Base-by-base conservation (phyloP, 2,888 invertebrate species). In the Volucella zonaria region DNA sequence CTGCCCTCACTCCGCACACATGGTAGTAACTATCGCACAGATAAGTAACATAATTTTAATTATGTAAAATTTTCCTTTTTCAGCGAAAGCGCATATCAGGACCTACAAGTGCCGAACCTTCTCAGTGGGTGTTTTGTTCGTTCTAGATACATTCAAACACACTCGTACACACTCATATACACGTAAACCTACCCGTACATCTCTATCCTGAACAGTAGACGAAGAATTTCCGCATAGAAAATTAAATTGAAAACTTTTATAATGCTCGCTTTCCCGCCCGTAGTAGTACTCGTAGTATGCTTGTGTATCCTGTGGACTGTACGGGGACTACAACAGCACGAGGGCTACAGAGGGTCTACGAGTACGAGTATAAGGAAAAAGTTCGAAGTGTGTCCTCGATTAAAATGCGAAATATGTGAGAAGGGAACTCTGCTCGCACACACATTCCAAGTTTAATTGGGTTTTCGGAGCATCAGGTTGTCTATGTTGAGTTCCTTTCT, bases 161-260 rank as follows among this genome's bases (percentile, higher is more conserved):
- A 14, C 42, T 58, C 49, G 40, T 52, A 43, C 61, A 52, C 52
- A 45, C 12, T 40, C 38, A 31, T 59, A 45, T 47, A 18, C 42
- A 31, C 31, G 49, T 14, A 56, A 18, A 42, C 58, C 18, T 71
- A 66, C 64, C 45, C 42, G 59, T 64, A 59, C 40, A 38, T 68
- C 78, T 83, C 75, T 80, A 76, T 75, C 68, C 23, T 58, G 43
- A 76, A 71, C 52, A 54, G 75, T 71, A 61, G 71, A 73, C 76
- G 71, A 81, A 73, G 85, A 77, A 77, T 81, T 81, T 85, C 76
- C 81, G 76, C 68, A 85, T 81, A 81, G 85, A 81, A 81, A 85
- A 85, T 85, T 85, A 85, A 85, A 85, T 85, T 81, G 76, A 85
- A 85, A 85, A 85, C 81, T 85, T 85, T 81, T 81, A 85, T 74